Percentiles rank a stretch among this genome's conserved stretches.
phyloP scores from a whole-genome alignment of 1,140 invertebrate genomes.

The Drosophila nannoptera region DNA sequence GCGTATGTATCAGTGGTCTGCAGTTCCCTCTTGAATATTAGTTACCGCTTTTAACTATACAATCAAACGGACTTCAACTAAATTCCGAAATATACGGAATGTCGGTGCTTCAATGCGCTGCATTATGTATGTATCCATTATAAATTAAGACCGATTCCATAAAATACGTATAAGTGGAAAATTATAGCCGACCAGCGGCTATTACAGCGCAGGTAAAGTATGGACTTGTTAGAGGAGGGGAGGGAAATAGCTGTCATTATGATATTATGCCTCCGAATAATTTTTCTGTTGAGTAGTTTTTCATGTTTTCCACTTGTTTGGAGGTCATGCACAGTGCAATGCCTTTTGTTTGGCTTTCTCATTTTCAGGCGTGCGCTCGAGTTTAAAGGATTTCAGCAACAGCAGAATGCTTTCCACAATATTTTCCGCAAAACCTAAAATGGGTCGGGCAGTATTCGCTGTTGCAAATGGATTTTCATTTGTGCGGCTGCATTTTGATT shows the following conservation, averaged over 20 bases:
- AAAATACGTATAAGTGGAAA: slow-evolving; percentile 26
- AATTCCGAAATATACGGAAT: too few relatives aligned
- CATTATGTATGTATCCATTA: slow-evolving; percentile 23
- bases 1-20: too few relatives aligned
- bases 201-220: slow-evolving; percentile 10
- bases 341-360: slow-evolving; percentile 50
- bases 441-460: background rate
- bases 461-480: slow-evolving; percentile 46
- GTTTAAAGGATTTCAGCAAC: slow-evolving; percentile 34
- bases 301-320: slow-evolving; percentile 50
- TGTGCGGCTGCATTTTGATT: slow-evolving; percentile 44
- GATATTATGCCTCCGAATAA: slow-evolving; percentile 23
- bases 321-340: slow-evolving; percentile 6
- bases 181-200: slow-evolving; percentile 26
- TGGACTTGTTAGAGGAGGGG: background rate
- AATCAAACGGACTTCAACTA: too few relatives aligned
- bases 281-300: slow-evolving; percentile 51
- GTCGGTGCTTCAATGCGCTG: slow-evolving; percentile 6
- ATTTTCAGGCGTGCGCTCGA: slow-evolving; percentile 27
- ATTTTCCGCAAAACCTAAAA: background rate
- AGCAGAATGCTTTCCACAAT: slow-evolving; percentile 30
- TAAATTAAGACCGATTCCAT: slow-evolving; percentile 63
- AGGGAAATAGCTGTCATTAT: slow-evolving; percentile 31
- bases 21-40: too few relatives aligned
- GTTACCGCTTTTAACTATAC: too few relatives aligned